A percentile compares a stretch with the other conserved stretches of the same genome.
These are phyloP conservation scores for Rhodophaea formosa DNA, from an alignment of 2,888 invertebrate genomes.

Conservation along the genomic window DNA sequence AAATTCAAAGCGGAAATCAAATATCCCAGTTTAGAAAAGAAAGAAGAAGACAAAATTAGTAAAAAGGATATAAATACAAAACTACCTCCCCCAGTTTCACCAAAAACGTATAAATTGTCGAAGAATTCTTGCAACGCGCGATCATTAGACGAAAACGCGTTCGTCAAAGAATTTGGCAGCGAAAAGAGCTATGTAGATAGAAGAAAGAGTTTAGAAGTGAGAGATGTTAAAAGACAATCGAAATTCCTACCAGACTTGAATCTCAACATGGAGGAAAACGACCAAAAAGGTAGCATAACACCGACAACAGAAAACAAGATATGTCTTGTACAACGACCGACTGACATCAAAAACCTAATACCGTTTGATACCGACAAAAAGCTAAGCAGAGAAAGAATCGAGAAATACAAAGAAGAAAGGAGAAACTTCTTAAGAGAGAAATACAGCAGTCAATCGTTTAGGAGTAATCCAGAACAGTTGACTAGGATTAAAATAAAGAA, in stretches of 20 bases:
- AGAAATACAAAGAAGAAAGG: slow-evolving; percentile 95
- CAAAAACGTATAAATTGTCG: slow-evolving; percentile 78
- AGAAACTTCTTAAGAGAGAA: slow-evolving; percentile 91
- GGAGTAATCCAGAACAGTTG: slow-evolving; percentile 81
- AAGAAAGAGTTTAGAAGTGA: slow-evolving; percentile 83
- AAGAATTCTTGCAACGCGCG: slow-evolving; percentile 84
- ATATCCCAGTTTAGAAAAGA: slow-evolving; percentile 59
- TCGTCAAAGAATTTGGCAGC: slow-evolving; percentile 84
- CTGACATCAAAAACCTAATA: slow-evolving; percentile 59
- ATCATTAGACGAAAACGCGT: slow-evolving; percentile 88
- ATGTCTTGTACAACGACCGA: slow-evolving; percentile 75
- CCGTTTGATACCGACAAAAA: slow-evolving; percentile 78
- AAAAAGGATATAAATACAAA: slow-evolving; percentile 48
- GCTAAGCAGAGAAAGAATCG: slow-evolving; percentile 89
- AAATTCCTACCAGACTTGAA: slow-evolving; percentile 75
- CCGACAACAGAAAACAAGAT: slow-evolving; percentile 84
- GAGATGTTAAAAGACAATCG: slow-evolving; percentile 81
- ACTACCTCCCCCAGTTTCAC: slow-evolving; percentile 82
- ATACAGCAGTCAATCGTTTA: slow-evolving; percentile 90
- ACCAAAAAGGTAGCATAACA: slow-evolving; percentile 65
- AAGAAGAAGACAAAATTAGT: slow-evolving; percentile 41
- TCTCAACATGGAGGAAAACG: slow-evolving; percentile 57
- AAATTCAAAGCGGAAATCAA: slow-evolving; percentile 71
- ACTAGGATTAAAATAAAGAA: slow-evolving; percentile 68
- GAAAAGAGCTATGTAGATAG: slow-evolving; percentile 57